Conservation (phyloP, 53 echinoderm and acorn worm genomes). For the Echinarachnius parma region DNA sequence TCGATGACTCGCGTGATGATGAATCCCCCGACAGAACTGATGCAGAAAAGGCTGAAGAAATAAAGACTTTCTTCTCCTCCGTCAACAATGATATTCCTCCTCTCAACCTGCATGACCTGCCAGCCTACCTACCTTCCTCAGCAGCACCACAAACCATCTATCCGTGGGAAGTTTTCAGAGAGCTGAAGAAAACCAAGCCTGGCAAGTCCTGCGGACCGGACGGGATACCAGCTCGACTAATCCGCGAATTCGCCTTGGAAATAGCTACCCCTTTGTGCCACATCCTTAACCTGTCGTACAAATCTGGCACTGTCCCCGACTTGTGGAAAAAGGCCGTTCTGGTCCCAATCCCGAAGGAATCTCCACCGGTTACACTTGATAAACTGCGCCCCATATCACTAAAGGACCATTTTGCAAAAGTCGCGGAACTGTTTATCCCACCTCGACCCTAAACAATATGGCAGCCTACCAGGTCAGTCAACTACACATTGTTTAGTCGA, state of each 20-base stretch:
- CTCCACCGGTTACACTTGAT: constrained; percentile 11
- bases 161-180: constrained; percentile 6
- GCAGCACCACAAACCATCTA: neutral
- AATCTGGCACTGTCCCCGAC: neutral
- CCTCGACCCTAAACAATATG: constrained; percentile 9
- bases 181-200: neutral
- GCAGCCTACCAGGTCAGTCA: constrained; percentile 10
- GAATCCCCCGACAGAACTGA: neutral
- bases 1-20: neutral
- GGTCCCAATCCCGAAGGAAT: constrained; percentile 34
- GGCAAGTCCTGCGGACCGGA: neutral
- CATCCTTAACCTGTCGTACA: constrained; percentile 16
- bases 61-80: neutral
- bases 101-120: neutral
- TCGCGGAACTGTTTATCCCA: constrained; percentile 14
- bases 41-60: neutral
- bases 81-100: neutral
- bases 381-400: constrained; percentile 30
- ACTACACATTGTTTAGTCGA: constrained; percentile 15
- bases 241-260: constrained; percentile 16
- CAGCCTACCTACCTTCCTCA: neutral
- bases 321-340: constrained; percentile 25
- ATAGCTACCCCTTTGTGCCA: constrained; percentile 26
- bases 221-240: neutral
- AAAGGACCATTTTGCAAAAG: constrained; percentile 24